A percentile compares a stretch with the other conserved stretches of the same genome.
phyloP scores from a whole-genome alignment of 2,797 vertebrate genomes.

The Amblyopsis hoosieri region DNA sequence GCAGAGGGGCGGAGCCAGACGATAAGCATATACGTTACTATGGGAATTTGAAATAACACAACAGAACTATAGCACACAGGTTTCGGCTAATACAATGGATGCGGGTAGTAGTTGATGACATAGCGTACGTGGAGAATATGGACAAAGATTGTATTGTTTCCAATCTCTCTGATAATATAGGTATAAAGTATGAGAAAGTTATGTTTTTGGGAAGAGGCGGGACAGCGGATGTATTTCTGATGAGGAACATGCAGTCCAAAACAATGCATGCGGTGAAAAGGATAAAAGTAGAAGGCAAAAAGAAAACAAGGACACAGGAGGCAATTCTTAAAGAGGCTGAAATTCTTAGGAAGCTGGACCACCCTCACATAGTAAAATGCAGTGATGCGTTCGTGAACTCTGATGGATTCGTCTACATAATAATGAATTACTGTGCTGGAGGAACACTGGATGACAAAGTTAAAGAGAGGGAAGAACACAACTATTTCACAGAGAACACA shows the following conservation, averaged over 20 bases:
- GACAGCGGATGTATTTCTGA: constrained; percentile 78
- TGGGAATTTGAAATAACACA: too few relatives aligned
- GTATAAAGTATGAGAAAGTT: constrained; percentile 72
- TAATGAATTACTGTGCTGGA: constrained; percentile 82
- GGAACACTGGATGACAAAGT: constrained; percentile 81
- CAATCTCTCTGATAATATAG: too few relatives aligned
- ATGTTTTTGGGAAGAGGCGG: constrained; percentile 76
- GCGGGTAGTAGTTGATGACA: too few relatives aligned
- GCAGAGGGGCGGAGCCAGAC: too few relatives aligned
- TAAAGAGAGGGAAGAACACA: constrained; percentile 56
- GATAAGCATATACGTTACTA: too few relatives aligned
- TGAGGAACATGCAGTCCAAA: constrained; percentile 69
- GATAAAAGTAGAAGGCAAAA: constrained; percentile 64
- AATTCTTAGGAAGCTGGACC: constrained; percentile 73
- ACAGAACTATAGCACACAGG: too few relatives aligned
- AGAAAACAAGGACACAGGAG: constrained; percentile 54
- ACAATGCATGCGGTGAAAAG: constrained; percentile 78
- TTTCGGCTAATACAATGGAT: too few relatives aligned
- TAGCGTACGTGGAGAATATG: too few relatives aligned
- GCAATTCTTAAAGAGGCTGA: constrained; percentile 78
- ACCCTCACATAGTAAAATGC: constrained; percentile 80
- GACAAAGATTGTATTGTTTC: constrained; percentile 58
- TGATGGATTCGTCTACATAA: constrained; percentile 75
- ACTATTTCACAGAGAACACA: constrained; percentile 64
- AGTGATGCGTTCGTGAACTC: constrained; percentile 69